Percentiles rank a stretch among this genome's conserved stretches.
These are phyloP conservation scores for Heterotis niloticus DNA, from an alignment of 2,113 vertebrate genomes.

Conservation along the genomic window DNA sequence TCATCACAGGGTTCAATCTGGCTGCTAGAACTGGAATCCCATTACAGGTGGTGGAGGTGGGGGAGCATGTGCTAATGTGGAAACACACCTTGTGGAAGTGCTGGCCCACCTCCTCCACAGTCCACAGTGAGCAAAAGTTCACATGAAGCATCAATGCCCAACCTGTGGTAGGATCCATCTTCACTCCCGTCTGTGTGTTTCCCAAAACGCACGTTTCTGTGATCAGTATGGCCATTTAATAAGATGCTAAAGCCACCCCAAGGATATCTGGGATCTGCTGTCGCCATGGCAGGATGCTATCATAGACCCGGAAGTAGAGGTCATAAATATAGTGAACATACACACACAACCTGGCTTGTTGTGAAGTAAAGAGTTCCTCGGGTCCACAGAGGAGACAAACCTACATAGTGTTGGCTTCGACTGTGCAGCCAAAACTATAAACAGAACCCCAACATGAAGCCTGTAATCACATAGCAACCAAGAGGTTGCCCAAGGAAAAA, in stretches of 20 bases:
- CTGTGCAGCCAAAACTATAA: background rate
- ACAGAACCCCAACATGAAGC: constrained; percentile 6
- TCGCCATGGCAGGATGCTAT: background rate
- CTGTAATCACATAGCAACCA: background rate
- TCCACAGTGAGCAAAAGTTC: no score
- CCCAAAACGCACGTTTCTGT: background rate
- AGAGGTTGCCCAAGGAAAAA: background rate
- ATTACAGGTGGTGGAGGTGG: background rate
- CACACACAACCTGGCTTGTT: background rate
- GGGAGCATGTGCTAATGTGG: background rate
- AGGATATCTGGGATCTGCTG: background rate
- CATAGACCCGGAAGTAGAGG: background rate
- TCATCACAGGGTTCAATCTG: no score
- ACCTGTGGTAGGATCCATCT: background rate
- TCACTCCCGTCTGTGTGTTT: background rate
- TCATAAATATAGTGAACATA: constrained; percentile 13
- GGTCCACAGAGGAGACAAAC: background rate
- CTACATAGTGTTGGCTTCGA: background rate
- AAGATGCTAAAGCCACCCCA: background rate
- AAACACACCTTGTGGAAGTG: background rate
- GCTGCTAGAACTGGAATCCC: background rate
- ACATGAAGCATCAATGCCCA: no score
- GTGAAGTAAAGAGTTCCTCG: background rate
- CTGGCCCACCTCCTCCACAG: background rate
- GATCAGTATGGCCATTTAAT: background rate